Evolutionary conservation across 2,888 invertebrate genomes (phyloP).

Genomic region (Ditula angustiorana): DNA sequence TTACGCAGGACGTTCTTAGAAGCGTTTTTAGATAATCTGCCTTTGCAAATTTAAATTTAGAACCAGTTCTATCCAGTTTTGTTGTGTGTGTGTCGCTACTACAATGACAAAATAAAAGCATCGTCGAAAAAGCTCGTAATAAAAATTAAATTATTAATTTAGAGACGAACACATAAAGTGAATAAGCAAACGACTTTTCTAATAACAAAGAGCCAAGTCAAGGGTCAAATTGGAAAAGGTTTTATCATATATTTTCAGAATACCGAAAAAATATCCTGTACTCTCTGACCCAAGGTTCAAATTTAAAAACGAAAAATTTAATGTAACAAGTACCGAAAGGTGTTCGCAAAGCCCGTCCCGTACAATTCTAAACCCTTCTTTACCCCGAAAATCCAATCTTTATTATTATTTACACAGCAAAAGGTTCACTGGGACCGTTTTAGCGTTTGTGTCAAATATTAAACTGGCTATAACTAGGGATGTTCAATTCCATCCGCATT

Average conservation of each 20-base stretch:
- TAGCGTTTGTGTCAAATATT: slow-evolving; percentile 2
- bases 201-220: no score
- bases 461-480: background rate
- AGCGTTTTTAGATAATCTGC: no score
- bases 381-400: slow-evolving; percentile 6
- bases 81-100: no score
- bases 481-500: background rate
- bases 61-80: no score
- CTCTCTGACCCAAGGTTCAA: background rate
- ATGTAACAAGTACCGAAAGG: background rate
- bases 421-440: slow-evolving; percentile 4
- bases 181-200: no score
- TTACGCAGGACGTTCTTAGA: no score
- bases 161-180: no score
- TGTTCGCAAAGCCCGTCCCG: background rate
- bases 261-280: background rate
- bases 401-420: slow-evolving; percentile 10
- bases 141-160: no score
- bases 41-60: no score
- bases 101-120: no score
- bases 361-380: slow-evolving; percentile 3
- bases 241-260: background rate
- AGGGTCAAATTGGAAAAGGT: background rate
- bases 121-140: no score
- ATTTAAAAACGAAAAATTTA: background rate